phyloP scores from a whole-genome alignment of 2,888 invertebrate genomes.

The Agrypnus murinus region DNA sequence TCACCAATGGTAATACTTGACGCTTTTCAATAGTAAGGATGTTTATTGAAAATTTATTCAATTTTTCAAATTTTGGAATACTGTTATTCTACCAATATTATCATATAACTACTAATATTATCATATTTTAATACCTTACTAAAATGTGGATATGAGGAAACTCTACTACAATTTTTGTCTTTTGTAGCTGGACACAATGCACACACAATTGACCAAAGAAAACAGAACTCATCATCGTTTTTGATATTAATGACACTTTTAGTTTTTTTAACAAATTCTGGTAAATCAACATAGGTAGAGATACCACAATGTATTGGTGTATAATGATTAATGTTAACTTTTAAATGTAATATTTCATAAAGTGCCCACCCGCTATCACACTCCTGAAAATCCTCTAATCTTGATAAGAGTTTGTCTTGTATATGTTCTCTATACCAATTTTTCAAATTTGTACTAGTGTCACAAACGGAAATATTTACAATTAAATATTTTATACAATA shows the following conservation, averaged over 20 bases:
- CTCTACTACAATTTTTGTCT: neutral
- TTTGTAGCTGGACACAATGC: conserved; percentile 14
- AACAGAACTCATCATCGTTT: conserved; percentile 55
- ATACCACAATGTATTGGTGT: conserved; percentile 30
- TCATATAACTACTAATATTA: conserved; percentile 4
- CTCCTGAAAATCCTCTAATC: conserved; percentile 30
- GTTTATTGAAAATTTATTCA: conserved; percentile 15
- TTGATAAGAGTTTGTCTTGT: too few species aligned
- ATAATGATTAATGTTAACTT: conserved; percentile 35
- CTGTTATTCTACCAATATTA: conserved; percentile 3
- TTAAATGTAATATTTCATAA: conserved; percentile 25
- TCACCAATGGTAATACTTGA: neutral
- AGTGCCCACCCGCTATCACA: conserved; percentile 24
- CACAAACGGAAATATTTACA: too few species aligned
- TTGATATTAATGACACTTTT: conserved; percentile 53
- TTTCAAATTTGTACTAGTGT: too few species aligned
- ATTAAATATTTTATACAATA: too few species aligned
- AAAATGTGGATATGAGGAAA: conserved; percentile 14
- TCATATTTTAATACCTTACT: neutral
- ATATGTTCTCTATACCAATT: too few species aligned
- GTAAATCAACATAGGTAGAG: conserved; percentile 49
- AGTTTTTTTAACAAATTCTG: conserved; percentile 44
- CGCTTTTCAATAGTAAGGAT: neutral
- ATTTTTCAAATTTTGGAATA: conserved; percentile 16
- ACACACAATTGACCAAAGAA: conserved; percentile 52